phyloP scores from a whole-genome alignment of 2,888 invertebrate species.

The Dryobotodes eremita region DNA sequence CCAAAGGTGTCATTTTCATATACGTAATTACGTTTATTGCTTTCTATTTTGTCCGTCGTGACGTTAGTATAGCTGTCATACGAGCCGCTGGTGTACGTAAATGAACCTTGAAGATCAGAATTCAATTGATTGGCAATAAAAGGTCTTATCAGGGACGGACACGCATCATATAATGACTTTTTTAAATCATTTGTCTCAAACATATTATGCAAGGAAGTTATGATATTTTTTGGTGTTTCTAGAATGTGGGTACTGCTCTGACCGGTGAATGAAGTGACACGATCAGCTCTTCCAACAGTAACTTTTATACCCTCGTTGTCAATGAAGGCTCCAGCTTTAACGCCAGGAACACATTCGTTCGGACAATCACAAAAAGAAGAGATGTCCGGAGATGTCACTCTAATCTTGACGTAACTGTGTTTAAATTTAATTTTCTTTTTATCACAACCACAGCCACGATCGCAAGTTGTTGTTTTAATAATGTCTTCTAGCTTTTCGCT shows the following conservation, averaged over 20 bases:
- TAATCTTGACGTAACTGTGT: conserved; percentile 83
- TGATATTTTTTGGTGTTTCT: conserved; percentile 13
- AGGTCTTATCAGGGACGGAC: neutral
- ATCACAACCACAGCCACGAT: conserved; percentile 82
- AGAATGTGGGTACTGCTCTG: conserved; percentile 21
- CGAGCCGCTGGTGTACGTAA: conserved; percentile 10
- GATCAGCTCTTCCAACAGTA: conserved; percentile 79
- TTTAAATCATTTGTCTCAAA: conserved; percentile 15
- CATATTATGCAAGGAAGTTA: neutral
- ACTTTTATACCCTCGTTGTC: conserved; percentile 84
- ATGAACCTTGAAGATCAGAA: conserved; percentile 10
- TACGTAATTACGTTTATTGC: neutral
- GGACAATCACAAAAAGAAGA: conserved; percentile 82
- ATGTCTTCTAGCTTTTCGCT: conserved; percentile 77
- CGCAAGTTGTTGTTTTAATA: conserved; percentile 80
- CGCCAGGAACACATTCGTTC: conserved; percentile 81
- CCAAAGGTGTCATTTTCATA: neutral
- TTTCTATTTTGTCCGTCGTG: conserved; percentile 13
- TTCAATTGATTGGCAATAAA: conserved; percentile 3
- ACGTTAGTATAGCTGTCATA: conserved; percentile 4
- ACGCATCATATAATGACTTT: neutral
- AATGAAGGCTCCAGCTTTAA: conserved; percentile 78
- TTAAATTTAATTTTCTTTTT: conserved; percentile 85
- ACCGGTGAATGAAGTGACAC: conserved; percentile 70
- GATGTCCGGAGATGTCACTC: conserved; percentile 83